phyloP scores from a whole-genome alignment of 2,888 invertebrate species.

The Rhagophthalmus giganteus region DNA sequence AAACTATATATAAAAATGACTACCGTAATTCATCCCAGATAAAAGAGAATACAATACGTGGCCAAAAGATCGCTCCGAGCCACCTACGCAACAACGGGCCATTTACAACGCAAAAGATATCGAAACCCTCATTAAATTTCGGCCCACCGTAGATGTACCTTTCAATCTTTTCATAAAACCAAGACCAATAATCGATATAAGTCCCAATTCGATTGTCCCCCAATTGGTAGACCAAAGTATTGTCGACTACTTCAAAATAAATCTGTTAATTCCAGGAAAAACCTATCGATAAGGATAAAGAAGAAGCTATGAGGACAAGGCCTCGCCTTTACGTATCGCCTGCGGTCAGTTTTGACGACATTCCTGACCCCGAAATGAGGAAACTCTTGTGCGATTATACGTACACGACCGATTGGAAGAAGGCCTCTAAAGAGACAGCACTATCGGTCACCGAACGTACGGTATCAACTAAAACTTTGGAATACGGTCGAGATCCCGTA shows the following conservation, averaged over 20 bases:
- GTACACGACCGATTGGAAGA: constrained; percentile 50
- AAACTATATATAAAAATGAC: constrained; percentile 46
- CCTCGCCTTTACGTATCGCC: constrained; percentile 50
- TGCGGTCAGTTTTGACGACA: constrained; percentile 51
- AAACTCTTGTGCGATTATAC: constrained; percentile 45
- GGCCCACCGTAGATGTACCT: constrained; percentile 42
- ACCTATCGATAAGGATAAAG: constrained; percentile 31
- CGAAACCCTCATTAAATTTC: constrained; percentile 44
- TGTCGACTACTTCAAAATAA: neutral
- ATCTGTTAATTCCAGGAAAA: constrained; percentile 8
- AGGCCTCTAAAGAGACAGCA: constrained; percentile 46
- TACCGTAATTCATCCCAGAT: constrained; percentile 37
- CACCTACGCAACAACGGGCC: constrained; percentile 30
- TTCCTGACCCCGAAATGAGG: constrained; percentile 49
- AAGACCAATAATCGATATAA: constrained; percentile 45
- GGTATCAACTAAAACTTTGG: constrained; percentile 4
- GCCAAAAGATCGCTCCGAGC: constrained; percentile 33
- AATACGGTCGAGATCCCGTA: constrained; percentile 13
- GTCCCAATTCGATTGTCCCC: constrained; percentile 37
- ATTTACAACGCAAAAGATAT: constrained; percentile 38
- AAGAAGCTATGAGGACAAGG: constrained; percentile 46
- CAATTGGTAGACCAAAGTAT: neutral
- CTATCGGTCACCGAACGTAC: neutral
- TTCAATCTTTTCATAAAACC: constrained; percentile 46
- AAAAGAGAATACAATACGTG: constrained; percentile 24